Conservation (phyloP, 2,113 vertebrate genomes). For the Phalacrocorax brasilianus region DNA sequence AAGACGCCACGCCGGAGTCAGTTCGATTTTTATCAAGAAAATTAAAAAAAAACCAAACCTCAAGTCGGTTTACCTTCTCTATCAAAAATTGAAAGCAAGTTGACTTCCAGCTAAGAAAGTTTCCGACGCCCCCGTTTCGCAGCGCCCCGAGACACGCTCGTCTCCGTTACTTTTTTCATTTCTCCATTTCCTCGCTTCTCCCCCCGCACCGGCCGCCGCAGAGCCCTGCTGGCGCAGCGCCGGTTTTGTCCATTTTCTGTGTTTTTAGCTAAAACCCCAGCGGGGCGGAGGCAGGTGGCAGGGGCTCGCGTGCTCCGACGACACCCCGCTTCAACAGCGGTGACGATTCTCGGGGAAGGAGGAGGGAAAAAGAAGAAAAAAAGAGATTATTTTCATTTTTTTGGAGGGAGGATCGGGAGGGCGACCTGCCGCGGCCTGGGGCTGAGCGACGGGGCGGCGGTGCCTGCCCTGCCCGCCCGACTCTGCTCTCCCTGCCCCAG, state of each 20-base stretch:
- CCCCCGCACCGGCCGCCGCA: rapidly evolving
- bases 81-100: not conserved
- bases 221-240: not conserved
- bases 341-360: not conserved
- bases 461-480: too few species aligned
- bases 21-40: rapidly evolving
- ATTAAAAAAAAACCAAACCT: rapidly evolving
- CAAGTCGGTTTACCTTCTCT: not conserved
- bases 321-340: not conserved
- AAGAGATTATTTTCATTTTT: not conserved
- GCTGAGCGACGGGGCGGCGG: not conserved
- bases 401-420: not conserved
- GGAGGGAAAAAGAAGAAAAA: too few species aligned
- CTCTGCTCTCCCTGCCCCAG: not conserved
- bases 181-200: rapidly evolving
- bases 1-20: rapidly evolving
- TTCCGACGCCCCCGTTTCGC: rapidly evolving
- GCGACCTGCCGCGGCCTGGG: rapidly evolving
- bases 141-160: not conserved
- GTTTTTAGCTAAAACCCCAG: not conserved
- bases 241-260: not conserved
- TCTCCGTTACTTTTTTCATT: too few species aligned
- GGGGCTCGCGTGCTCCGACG: rapidly evolving
- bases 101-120: not conserved
- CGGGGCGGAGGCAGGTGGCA: too few species aligned